Evolutionary conservation across 1,140 invertebrate species (phyloP), one percentile per base, ranked within the genome.

Genomic region (Doryteuthis pealeii): DNA sequence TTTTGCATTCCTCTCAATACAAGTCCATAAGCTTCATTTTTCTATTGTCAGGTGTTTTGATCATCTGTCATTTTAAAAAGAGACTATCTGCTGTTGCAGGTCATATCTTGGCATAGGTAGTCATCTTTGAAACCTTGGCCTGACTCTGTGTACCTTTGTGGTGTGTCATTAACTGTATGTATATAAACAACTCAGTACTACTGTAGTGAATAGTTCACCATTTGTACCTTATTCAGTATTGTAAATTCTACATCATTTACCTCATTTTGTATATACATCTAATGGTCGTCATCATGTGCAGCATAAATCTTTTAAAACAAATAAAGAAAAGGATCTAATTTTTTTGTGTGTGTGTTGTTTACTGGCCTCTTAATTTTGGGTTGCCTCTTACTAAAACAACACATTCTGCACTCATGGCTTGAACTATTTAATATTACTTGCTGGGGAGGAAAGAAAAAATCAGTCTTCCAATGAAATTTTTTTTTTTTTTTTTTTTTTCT

Each of bases 151-250:
- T 68, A 31, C 66, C 66, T 68, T 68, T 68, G 66, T 68, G 66
- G 30, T 68, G 58, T 62, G 66, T 68, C 66, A 31, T 68, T 68
- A 62, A 68, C 66, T 68, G 66, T 68, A 68, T 68, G 66, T 68
- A 68, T 33, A 68, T 68, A 68, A 30, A 68, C 5, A 62, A 6
- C 54, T 68, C 66, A 68, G 66, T 68, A 68, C 28, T 31, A 68
- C 66, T 68, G 66, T 68, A 68, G 66, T 68, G 66, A 31, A 32
- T 68, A 68, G 32, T 68, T 32, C 30, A 68, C 66, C 32, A 68
- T 68, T 68, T 68, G 66, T 68, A 68, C 66, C 66, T 68, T 68
- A 68, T 68, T 68, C 66, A 68, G 66, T 68, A 68, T 68, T 68
- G 66, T 68, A 68, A 68, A 68, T 68, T 32, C 66, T 68, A 68